Evolutionary conservation across 2,113 vertebrate species (phyloP).

Genomic region (Phocoena sinus): DNA sequence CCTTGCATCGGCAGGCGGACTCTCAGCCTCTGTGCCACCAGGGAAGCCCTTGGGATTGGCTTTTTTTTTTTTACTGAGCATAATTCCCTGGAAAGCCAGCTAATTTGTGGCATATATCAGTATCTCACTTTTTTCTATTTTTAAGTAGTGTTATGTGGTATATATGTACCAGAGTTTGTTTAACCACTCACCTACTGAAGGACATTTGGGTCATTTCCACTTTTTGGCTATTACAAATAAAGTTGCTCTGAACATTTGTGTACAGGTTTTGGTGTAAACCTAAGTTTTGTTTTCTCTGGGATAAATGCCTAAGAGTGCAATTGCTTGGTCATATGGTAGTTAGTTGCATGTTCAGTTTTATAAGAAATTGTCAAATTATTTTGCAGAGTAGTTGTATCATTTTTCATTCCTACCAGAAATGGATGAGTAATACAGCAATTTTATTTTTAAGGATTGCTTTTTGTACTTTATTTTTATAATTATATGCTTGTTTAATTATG

Average conservation of each 20-base stretch:
- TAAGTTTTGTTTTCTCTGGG: background rate
- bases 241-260: background rate
- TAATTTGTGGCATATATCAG: background rate
- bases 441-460: conserved; percentile 33
- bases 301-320: background rate
- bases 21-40: too few relatives aligned
- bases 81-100: background rate
- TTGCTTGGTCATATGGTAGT: background rate
- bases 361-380: background rate
- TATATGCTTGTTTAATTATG: background rate
- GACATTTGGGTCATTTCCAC: background rate
- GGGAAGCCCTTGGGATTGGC: too few relatives aligned
- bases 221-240: conserved; percentile 5
- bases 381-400: background rate
- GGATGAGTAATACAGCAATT: background rate
- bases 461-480: background rate
- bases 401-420: conserved; percentile 3
- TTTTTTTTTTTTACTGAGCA: background rate
- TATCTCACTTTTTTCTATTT: background rate
- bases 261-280: conserved; percentile 16
- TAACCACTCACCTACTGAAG: background rate
- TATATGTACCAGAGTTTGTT: background rate
- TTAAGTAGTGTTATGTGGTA: background rate
- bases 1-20: too few relatives aligned
- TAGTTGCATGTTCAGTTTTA: background rate